phyloP scores from a whole-genome alignment of 1,140 invertebrate species.

The Bombus soroeensis region DNA sequence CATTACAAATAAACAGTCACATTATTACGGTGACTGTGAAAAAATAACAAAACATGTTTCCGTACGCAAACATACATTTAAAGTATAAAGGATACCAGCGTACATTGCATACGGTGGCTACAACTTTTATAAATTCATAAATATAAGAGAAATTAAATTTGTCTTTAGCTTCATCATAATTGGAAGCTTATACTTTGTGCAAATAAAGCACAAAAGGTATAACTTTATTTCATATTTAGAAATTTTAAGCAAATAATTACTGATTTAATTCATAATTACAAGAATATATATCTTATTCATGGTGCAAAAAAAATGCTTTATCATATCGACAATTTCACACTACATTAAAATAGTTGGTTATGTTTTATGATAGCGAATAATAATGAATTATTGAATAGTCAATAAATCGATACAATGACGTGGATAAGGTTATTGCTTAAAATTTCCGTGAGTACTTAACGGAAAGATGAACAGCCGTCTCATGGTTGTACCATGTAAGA shows the following conservation, averaged over 20 bases:
- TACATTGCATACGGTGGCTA: conserved; percentile 35
- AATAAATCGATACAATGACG: neutral
- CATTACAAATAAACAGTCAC: conserved; percentile 46
- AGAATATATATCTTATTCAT: too few species aligned
- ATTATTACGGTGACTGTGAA: conserved; percentile 15
- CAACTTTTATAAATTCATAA: conserved; percentile 40
- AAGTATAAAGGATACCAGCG: conserved; percentile 39
- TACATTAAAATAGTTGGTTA: conserved; percentile 19
- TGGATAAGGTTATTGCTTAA: conserved; percentile 32
- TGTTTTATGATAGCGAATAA: neutral
- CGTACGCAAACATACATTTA: conserved; percentile 47
- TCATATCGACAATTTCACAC: neutral
- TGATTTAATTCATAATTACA: neutral
- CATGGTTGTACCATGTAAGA: conserved; percentile 57
- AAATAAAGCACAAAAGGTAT: conserved; percentile 28
- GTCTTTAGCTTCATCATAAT: conserved; percentile 26
- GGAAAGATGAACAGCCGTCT: conserved; percentile 59
- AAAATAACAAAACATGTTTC: conserved; percentile 45
- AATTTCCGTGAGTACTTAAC: conserved; percentile 52
- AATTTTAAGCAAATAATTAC: conserved; percentile 52
- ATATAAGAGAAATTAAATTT: conserved; percentile 42
- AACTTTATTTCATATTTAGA: conserved; percentile 19
- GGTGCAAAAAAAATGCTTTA: neutral
- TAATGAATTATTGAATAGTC: conserved; percentile 10
- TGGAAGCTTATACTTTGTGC: conserved; percentile 25